Evolutionary conservation across 2,113 vertebrate species (phyloP), one percentile per base, ranked within the genome.

Genomic region (Haplochromis vanheusdeni): DNA sequence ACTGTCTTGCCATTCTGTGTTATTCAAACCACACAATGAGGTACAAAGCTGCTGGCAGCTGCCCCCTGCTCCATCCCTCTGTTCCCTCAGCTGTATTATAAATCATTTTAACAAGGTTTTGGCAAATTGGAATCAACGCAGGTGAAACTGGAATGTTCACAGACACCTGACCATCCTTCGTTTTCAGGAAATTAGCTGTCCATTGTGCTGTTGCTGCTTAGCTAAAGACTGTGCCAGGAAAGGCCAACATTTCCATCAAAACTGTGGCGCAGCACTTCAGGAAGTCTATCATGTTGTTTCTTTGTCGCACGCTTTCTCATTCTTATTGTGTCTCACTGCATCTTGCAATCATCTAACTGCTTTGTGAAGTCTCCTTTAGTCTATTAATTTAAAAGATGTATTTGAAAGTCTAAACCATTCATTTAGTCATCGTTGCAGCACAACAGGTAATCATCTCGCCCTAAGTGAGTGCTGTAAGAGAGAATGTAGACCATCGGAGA

Each of bases 1-100:
- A 80, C 92, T 93, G 90, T 95, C 89, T 93, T 26, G 70, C 86
- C 21, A n/a, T 86, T 91, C 92, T 21, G 23, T 87, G 88, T 90
- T 92, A 94, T 95, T 95, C 86, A 94, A 87, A 79, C 82, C 83
- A 62, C 89, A 95, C 94, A 95, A 94, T 90, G 89, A 89, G 62
- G 89, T 93, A 92, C 92, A 94, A 92, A 93, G 89, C 92, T 90
- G 89, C 84, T 33, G 52, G 56, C 80, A 75, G 84, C 84, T 79
- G 73, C 75, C 89, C 84, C 73, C n/a, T 17, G 56, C 86, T 87
- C 54, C 40, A 4, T 65, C 54, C 70, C 75, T 85, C 65, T 80
- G 9, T 58, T 62, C 89, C 49, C 82, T 88, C 19, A 1, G 1
- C 82, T 42, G 23, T 54, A 89, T 90, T 92, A 85, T 89, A 82